Base-by-base conservation (phyloP, 1,140 invertebrate species). In the Drosophila lini region DNA sequence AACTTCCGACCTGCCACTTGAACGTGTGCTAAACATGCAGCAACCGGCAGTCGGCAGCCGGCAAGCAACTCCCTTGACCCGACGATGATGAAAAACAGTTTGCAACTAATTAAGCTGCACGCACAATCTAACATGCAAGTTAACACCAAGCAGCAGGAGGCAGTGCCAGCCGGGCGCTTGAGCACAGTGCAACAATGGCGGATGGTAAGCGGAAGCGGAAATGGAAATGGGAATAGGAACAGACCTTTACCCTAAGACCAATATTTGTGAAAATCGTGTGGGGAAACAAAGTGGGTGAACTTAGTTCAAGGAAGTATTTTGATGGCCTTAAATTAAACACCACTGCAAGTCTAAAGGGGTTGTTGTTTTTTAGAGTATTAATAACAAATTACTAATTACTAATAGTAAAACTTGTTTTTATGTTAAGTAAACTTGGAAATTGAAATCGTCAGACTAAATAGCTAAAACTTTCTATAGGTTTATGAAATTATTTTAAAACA, bases 71-170 rank as follows among this genome's bases (percentile, higher is more conserved):
- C 59, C 42, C 60, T 47, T 45, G 63, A 53, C 53, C 74, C 48
- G 68, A 70, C 60, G 76, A 78, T 86, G 83, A 86, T 86, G 83
- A 70, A 89, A 77, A 88, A 88, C 84, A 89, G 84, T 88, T 88
- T 89, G 84, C 84, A 88, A 88, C 84, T 88, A 88, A 88, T 88
- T 88, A 88, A 88, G 84, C 78, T 90, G 84, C 84, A 88, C 84
- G 84, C 84, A 88, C 84, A 89, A 88, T 88, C 80, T 88, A 88
- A 78, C 83, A 88, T 88, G 83, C 83, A 89, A 88, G 74, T 81
- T 88, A 90, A 84, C 84, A 89, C 84, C 80, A 56, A 36, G 36
- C 68, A 60, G 69, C 42, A 16, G 50, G 47, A 63, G 62, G 58
- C 34, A 41, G 57, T 41, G 52, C 40, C 65, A 31, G 16, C 36